phyloP scores from a whole-genome alignment of 2,888 invertebrate genomes.

The Elgonia sp. region DNA sequence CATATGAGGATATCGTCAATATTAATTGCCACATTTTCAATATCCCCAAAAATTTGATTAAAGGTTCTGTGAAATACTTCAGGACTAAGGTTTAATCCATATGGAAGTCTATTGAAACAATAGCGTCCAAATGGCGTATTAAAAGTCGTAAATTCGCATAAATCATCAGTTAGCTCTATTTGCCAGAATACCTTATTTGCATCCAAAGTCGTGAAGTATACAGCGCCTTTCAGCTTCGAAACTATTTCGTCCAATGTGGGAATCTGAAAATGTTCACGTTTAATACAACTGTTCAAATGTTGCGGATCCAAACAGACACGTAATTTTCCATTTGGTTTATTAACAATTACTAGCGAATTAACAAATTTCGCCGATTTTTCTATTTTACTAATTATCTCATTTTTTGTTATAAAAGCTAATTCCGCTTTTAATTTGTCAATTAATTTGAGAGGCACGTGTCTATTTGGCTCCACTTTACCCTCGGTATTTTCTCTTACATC shows the following conservation, averaged over 20 bases:
- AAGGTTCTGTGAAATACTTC: conserved; percentile 79
- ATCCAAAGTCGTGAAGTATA: too few relatives aligned
- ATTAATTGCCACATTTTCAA: conserved; percentile 74
- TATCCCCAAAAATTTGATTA: conserved; percentile 76
- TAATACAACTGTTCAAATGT: conserved; percentile 47
- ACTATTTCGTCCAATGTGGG: conserved; percentile 53
- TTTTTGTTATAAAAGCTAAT: too few relatives aligned
- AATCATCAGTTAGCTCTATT: too few relatives aligned
- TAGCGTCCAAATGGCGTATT: conserved; percentile 41
- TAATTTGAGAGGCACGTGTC: too few relatives aligned
- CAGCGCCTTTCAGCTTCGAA: too few relatives aligned
- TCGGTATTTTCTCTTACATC: conserved; percentile 61
- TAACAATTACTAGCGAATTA: conserved; percentile 45
- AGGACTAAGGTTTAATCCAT: conserved; percentile 76
- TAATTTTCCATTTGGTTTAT: conserved; percentile 40
- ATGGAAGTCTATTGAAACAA: conserved; percentile 63
- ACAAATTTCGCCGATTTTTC: too few relatives aligned
- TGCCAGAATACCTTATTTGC: too few relatives aligned
- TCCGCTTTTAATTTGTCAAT: too few relatives aligned
- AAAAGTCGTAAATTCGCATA: too few relatives aligned
- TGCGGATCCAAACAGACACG: too few relatives aligned
- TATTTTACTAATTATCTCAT: too few relatives aligned
- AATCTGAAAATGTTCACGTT: conserved; percentile 77
- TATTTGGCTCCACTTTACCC: conserved; percentile 62
- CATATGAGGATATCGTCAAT: conserved; percentile 81